Percentiles rank a stretch among this genome's conserved stretches.
Conservation (phyloP, 2,888 invertebrate species). For the Cerceris ruficornis region DNA sequence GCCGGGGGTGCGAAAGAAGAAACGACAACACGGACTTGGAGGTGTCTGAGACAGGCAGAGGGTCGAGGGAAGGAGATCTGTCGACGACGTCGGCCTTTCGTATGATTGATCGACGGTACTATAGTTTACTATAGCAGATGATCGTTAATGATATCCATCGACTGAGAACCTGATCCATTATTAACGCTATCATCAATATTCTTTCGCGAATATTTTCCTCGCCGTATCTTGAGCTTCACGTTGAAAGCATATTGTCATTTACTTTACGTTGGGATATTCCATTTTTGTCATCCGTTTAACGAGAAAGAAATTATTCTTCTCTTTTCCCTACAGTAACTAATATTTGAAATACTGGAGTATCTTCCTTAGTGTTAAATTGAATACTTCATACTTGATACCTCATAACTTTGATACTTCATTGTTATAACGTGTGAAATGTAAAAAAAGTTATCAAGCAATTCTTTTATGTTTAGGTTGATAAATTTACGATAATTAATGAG, state of each 20-base stretch:
- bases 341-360: neutral
- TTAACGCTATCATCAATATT: constrained; percentile 68
- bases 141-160: constrained; percentile 70
- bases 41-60: constrained; percentile 52
- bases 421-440: no score
- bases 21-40: constrained; percentile 61
- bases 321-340: neutral
- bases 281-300: neutral
- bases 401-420: no score
- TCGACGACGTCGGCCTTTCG: constrained; percentile 69
- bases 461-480: neutral
- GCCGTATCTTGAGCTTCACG: constrained; percentile 16
- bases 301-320: neutral
- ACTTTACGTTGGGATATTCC: neutral
- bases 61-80: constrained; percentile 64
- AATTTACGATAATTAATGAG: neutral
- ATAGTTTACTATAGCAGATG: constrained; percentile 60
- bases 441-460: no score
- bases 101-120: constrained; percentile 73
- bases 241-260: constrained; percentile 8
- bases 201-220: constrained; percentile 44
- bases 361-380: neutral
- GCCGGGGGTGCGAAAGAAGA: constrained; percentile 61
- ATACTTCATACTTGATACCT: no score
- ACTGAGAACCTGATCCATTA: constrained; percentile 66